phyloP scores from a whole-genome alignment of 2,113 vertebrate genomes.

The Sebastes schlegelii region DNA sequence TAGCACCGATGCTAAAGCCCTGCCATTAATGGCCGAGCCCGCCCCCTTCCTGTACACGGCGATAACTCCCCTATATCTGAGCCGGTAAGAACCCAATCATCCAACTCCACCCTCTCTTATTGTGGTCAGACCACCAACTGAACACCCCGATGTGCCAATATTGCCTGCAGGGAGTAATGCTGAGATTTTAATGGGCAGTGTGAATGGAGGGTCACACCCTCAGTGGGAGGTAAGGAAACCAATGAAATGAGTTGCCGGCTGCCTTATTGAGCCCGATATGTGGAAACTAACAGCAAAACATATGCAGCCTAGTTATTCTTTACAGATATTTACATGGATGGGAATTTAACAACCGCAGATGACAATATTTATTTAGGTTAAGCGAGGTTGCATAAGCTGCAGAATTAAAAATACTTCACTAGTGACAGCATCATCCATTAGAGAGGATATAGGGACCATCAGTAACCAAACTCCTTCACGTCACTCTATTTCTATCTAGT shows the following conservation, averaged over 20 bases:
- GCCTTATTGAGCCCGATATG: conserved; percentile 46
- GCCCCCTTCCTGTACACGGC: conserved; percentile 48
- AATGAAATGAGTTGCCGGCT: conserved; percentile 66
- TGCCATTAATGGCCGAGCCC: conserved; percentile 39
- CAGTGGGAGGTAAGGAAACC: conserved; percentile 68
- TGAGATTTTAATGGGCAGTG: conserved; percentile 76
- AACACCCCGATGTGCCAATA: conserved; percentile 60
- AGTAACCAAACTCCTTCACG: conserved; percentile 6
- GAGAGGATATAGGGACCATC: conserved; percentile 28
- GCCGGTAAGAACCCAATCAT: conserved; percentile 63
- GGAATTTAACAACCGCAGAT: conserved; percentile 8
- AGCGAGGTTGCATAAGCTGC: conserved; percentile 22
- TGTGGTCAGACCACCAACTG: conserved; percentile 66
- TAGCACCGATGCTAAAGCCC: conserved; percentile 65
- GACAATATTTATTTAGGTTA: conserved; percentile 56
- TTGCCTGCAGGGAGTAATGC: conserved; percentile 68
- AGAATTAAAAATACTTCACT: conserved; percentile 42
- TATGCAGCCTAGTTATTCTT: conserved; percentile 28
- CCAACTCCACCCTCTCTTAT: conserved; percentile 55
- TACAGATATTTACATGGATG: conserved; percentile 29
- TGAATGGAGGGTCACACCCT: conserved; percentile 74
- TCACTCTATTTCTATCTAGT: conserved; percentile 10
- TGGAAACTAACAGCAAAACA: conserved; percentile 35
- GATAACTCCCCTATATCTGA: conserved; percentile 46
- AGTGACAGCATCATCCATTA: conserved; percentile 33